Evolutionary conservation across 2,888 invertebrate genomes (phyloP).

Genomic region (Caenorhabditis sulstoni): DNA sequence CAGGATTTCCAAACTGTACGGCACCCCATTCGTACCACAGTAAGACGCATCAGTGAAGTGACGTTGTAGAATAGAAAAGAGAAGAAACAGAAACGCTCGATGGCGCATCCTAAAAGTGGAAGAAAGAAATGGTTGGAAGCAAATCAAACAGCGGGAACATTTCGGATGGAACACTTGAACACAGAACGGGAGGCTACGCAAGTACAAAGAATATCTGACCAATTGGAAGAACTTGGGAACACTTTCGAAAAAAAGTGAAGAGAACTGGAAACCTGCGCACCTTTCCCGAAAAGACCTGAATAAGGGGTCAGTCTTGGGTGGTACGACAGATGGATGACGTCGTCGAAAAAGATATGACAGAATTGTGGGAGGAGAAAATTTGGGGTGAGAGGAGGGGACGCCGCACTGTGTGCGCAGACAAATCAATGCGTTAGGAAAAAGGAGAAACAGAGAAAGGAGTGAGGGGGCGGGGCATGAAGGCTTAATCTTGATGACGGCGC

Average conservation of each 20-base stretch:
- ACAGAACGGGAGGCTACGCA: not conserved
- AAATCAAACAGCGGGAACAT: not conserved
- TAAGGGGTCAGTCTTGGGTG: not conserved
- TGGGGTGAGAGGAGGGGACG: constrained; percentile 15
- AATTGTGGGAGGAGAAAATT: constrained; percentile 8
- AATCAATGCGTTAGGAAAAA: constrained; percentile 30
- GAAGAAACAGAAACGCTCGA: constrained; percentile 49
- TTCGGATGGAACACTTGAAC: not conserved
- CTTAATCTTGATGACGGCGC: constrained; percentile 61
- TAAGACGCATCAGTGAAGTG: constrained; percentile 63
- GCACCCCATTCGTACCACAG: constrained; percentile 78
- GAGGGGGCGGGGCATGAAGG: constrained; percentile 39
- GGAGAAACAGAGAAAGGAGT: constrained; percentile 30
- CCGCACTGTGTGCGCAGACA: constrained; percentile 20
- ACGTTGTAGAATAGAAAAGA: constrained; percentile 37
- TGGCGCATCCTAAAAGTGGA: constrained; percentile 51
- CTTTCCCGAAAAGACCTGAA: too few species aligned
- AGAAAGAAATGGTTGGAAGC: not conserved
- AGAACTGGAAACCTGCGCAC: not conserved
- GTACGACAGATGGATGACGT: not conserved
- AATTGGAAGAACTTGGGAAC: not conserved
- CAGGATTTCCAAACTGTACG: constrained; percentile 77
- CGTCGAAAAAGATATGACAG: not conserved
- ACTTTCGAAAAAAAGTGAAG: not conserved
- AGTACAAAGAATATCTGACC: constrained; percentile 5